Percentiles rank a stretch among this genome's conserved stretches.
Evolutionary conservation across 2,888 invertebrate genomes (phyloP).

Genomic region (Pheosia tremula): DNA sequence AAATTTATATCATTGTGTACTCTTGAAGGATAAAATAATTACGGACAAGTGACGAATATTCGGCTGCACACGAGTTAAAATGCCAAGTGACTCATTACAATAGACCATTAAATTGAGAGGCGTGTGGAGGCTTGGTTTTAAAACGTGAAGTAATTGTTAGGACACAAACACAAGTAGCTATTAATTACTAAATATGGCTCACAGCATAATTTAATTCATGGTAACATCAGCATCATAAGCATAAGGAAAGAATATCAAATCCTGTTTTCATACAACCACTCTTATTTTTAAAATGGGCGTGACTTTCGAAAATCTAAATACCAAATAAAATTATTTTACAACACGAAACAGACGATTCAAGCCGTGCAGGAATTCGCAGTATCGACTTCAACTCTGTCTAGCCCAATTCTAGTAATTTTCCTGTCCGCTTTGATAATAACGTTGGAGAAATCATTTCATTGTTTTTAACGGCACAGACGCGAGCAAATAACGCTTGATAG

Average conservation of each 20-base stretch:
- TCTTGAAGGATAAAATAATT: conserved; percentile 47
- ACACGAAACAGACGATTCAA: neutral
- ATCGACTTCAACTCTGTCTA: neutral
- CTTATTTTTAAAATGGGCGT: too few relatives aligned
- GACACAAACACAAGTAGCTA: neutral
- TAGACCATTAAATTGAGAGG: conserved; percentile 11
- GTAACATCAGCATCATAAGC: too few relatives aligned
- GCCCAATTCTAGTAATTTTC: conserved; percentile 9
- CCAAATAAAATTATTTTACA: neutral
- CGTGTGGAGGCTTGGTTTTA: conserved; percentile 5
- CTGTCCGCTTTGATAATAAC: conserved; percentile 33
- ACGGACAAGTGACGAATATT: conserved; percentile 27
- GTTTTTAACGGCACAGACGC: conserved; percentile 55
- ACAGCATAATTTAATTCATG: too few relatives aligned
- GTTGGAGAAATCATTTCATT: conserved; percentile 59
- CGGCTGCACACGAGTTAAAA: conserved; percentile 24
- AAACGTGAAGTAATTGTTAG: conserved; percentile 3
- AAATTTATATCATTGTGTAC: conserved; percentile 36
- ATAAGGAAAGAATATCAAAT: too few relatives aligned
- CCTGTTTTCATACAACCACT: too few relatives aligned
- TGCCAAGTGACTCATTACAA: conserved; percentile 22
- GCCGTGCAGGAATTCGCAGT: neutral
- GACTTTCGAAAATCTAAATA: too few relatives aligned
- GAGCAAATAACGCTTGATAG: conserved; percentile 49
- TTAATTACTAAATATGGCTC: conserved; percentile 2